Evolutionary conservation across 2,888 invertebrate species (phyloP), one percentile per base, ranked within the genome.

Genomic region (Agrilus mali): DNA sequence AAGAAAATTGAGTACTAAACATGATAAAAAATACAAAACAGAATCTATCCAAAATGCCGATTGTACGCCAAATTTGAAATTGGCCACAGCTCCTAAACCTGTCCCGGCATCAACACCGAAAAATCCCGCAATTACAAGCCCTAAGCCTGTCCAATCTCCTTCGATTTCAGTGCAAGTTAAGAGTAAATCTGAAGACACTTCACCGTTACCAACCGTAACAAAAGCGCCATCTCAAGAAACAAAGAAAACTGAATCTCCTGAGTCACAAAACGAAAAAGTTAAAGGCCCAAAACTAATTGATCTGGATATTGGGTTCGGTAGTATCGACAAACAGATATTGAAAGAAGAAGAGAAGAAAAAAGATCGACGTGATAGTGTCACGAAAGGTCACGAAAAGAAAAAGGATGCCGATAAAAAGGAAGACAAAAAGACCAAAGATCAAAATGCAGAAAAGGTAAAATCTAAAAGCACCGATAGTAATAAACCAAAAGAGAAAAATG

Each of bases 1-100:
- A 10, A 65, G 67, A 13, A 72, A 75, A 57, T 57, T 73, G 12
- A 27, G 33, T n/a, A 15, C 33, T n/a, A 41, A 16, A 12, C 67
- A 68, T 53, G 63, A 68, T 33, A 43, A 41, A 17, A 42, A 20
- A 20, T 5, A 20, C 20, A 20, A 47, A 22, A 37, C 37, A 4
- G 15, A 27, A 7, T 17, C 36, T 15, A 14, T 16, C 7, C 27
- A 8, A 27, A 16, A 35, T 3, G 16, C 14, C 2, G 35, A 37
- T 17, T 37, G 7, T 13, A 20, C 15, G 12, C 15, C 20, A 10
- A 37, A 37, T 16, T 27, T 27, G 17, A 37, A 37, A 3, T 13
- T 13, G 3, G 17, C 31, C 14, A 15, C 20, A 15, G 7, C 35
- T n/a, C n/a, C 37, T 8, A 38, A 22, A 70, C 69, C 1, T 68